Evolutionary conservation across 2,113 vertebrate genomes (phyloP), one percentile per base, ranked within the genome.

Genomic region (Poecile atricapillus): DNA sequence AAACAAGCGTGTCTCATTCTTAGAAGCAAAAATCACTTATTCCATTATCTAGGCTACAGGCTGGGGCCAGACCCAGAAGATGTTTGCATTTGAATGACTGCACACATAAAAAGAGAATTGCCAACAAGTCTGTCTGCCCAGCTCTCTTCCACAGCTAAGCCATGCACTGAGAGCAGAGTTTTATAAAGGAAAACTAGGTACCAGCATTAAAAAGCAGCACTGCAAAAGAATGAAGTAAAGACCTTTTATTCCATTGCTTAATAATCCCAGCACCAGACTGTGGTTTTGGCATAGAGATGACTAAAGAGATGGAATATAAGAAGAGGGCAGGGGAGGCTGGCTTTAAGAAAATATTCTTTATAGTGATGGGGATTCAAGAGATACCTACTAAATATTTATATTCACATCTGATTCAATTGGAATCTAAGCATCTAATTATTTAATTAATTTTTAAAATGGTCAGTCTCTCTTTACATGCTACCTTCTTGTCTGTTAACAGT

Each of bases 11-110:
- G 15, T 60, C 78, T 95, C 86, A 94, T 82, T 92, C 69, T 74
- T n/a, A 46, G 50, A 73, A 65, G 78, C 13, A 91, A 85, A 94
- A 94, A 83, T 96, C 74, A 94, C 78, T 91, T 89, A 69, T 71
- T 96, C 90, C 81, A 85, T 93, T 93, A 85, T 73, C 47, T 43
- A 87, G 44, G 10, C 41, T 82, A 56, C 1, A 18, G 6, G 10
- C 60, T 81, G 1, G 0, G n/a, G 52, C 69, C 74, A 89, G 87
- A 65, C 44, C 5, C 65, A 94, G 73, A 75, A 52, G 25, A 67
- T 44, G 67, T 87, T 94, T 94, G 63, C 75, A 84, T 95, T 77
- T 84, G 56, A 94, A 83, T 67, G 43, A 71, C 43, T 70, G 46
- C 30, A 86, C 47, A 65, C 43, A 85, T 53, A 60, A 78, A 93